A percentile compares a stretch with the other conserved stretches of the same genome.
Evolutionary conservation across 2,888 invertebrate genomes (phyloP).

Genomic region (Spilarctia lutea): DNA sequence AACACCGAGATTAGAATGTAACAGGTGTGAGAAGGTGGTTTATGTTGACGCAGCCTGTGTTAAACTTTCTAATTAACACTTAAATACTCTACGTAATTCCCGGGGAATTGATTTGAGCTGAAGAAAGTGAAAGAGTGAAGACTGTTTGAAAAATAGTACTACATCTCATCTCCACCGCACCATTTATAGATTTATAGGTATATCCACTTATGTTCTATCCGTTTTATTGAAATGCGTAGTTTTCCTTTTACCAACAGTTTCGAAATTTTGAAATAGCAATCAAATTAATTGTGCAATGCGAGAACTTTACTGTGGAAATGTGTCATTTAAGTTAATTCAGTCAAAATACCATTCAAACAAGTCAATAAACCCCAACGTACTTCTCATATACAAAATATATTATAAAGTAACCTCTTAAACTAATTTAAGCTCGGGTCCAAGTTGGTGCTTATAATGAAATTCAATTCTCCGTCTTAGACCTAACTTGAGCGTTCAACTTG

Average conservation of each 20-base stretch:
- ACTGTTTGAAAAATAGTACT: not conserved
- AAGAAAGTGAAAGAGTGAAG: no score
- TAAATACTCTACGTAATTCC: not conserved
- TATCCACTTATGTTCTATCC: no score
- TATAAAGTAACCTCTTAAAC: constrained; percentile 25
- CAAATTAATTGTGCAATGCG: not conserved
- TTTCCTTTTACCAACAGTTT: no score
- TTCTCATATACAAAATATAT: not conserved
- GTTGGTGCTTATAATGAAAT: constrained; percentile 41
- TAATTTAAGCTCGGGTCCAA: constrained; percentile 33
- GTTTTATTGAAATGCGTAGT: no score
- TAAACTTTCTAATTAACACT: not conserved
- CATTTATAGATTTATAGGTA: no score
- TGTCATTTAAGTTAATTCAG: not conserved
- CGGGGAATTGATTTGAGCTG: constrained; percentile 1
- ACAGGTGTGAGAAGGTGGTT: not conserved
- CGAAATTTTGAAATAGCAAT: no score
- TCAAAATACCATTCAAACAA: not conserved
- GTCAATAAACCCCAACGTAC: not conserved
- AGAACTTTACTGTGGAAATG: not conserved
- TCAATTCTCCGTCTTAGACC: constrained; percentile 30
- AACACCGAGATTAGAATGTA: not conserved
- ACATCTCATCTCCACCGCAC: no score
- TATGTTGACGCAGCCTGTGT: not conserved
- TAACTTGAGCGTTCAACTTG: constrained; percentile 28